These are phyloP conservation scores for Acrocephalus kingi DNA, from an alignment of 2,113 vertebrate genomes.

Conservation along the genomic window DNA sequence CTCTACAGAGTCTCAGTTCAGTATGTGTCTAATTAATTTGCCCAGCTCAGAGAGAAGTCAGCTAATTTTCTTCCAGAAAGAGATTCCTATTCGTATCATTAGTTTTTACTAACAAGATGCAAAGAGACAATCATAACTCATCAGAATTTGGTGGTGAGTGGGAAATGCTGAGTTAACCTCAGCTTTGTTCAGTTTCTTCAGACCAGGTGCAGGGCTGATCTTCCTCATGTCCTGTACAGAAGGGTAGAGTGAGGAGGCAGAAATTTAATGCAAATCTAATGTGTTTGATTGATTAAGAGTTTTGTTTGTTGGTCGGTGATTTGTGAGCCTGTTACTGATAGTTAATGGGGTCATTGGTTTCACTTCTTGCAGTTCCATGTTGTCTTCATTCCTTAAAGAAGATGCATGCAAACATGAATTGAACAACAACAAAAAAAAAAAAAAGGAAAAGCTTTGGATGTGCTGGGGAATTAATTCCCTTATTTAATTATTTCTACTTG, in stretches of 20 bases:
- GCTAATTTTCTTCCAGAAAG: neutral
- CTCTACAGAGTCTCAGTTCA: neutral
- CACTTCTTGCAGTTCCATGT: neutral
- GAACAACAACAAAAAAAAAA: neutral
- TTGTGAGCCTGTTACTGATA: neutral
- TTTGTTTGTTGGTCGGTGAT: neutral
- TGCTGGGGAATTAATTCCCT: neutral
- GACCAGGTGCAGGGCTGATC: neutral
- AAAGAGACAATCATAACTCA: neutral
- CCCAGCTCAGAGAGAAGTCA: neutral
- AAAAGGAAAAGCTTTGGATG: neutral
- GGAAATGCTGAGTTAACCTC: neutral
- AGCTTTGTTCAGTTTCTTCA: neutral
- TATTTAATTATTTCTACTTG: neutral
- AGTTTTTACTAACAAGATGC: neutral
- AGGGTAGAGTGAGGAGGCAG: neutral
- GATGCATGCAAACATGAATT: neutral
- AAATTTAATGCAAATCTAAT: neutral
- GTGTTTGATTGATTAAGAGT: neutral
- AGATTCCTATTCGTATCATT: neutral
- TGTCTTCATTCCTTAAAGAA: neutral
- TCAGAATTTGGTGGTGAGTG: constrained; percentile 33
- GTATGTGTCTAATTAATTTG: neutral
- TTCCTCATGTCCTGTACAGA: neutral
- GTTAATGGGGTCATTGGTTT: neutral